Percentiles rank a stretch among this genome's conserved stretches.
These are phyloP conservation scores for Butastur rufipennis DNA, from an alignment of 2,113 vertebrate genomes.

Conservation along the genomic window DNA sequence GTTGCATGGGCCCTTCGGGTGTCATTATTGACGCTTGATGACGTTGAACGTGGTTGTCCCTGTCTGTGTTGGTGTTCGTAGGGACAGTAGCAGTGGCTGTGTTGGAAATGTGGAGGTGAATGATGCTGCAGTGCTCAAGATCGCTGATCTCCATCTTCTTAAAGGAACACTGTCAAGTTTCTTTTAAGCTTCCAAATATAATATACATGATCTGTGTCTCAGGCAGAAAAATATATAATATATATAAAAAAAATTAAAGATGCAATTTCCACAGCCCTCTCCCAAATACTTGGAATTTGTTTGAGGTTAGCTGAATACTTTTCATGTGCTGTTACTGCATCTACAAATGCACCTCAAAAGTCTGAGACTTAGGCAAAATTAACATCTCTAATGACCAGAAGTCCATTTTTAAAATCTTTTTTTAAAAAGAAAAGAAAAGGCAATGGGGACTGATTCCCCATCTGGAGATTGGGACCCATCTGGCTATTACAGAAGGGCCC, in stretches of 20 bases:
- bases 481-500: not conserved
- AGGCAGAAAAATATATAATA: not conserved
- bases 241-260: not conserved
- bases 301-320: not conserved
- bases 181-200: not conserved
- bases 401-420: not conserved
- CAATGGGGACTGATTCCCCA: not conserved
- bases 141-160: not conserved
- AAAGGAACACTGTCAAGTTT: not conserved
- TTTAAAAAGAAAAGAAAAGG: not conserved
- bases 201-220: not conserved
- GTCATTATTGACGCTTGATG: not conserved
- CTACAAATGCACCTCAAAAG: not conserved
- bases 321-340: not conserved
- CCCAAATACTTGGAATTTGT: not conserved
- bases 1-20: conserved; percentile 43
- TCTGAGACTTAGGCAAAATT: not conserved
- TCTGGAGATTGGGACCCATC: not conserved
- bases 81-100: not conserved
- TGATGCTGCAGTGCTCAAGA: not conserved
- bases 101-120: not conserved
- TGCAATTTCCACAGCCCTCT: not conserved
- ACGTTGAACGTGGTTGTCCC: conserved; percentile 3
- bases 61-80: conserved; percentile 36
- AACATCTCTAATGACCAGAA: not conserved